Evolutionary conservation across 2,113 vertebrate genomes (phyloP).

Genomic region (Arothron firmamentum): DNA sequence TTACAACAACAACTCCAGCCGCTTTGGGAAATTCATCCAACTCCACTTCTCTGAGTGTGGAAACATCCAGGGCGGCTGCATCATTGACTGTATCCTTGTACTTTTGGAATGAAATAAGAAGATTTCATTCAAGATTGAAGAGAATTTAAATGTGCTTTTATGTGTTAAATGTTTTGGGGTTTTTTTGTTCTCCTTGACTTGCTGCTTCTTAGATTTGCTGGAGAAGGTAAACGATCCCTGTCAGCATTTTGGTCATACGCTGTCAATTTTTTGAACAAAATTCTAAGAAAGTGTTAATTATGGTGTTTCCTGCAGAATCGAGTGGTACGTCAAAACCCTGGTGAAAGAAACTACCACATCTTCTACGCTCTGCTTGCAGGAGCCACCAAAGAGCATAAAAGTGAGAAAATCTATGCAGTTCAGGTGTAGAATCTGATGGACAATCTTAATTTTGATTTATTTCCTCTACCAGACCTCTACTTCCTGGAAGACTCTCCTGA

Average conservation of each 20-base stretch:
- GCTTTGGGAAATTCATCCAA: conserved; percentile 92
- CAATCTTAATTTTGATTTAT: not conserved
- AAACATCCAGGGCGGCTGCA: conserved; percentile 88
- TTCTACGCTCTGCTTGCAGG: conserved; percentile 88
- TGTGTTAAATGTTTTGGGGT: not conserved
- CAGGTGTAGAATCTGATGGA: not conserved
- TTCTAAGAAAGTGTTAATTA: conserved; percentile 10
- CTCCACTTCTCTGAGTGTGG: conserved; percentile 88
- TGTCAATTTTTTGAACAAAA: conserved; percentile 15
- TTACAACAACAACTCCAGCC: conserved; percentile 94
- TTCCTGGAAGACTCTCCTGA: conserved; percentile 81
- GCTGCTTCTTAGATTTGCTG: conserved; percentile 69
- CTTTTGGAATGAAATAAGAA: not conserved
- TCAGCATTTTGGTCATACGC: not conserved
- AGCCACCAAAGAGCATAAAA: conserved; percentile 77
- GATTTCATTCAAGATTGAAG: not conserved
- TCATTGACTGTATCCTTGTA: conserved; percentile 89
- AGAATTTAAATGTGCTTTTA: not conserved
- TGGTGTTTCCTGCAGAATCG: conserved; percentile 78
- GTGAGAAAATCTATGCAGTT: conserved; percentile 51
- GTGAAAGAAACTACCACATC: conserved; percentile 89
- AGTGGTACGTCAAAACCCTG: conserved; percentile 86
- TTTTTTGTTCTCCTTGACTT: conserved; percentile 58
- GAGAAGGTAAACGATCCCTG: conserved; percentile 70
- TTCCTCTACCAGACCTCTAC: conserved; percentile 74